Conservation (phyloP, 1,140 invertebrate genomes). For the Cydia strobilella region DNA sequence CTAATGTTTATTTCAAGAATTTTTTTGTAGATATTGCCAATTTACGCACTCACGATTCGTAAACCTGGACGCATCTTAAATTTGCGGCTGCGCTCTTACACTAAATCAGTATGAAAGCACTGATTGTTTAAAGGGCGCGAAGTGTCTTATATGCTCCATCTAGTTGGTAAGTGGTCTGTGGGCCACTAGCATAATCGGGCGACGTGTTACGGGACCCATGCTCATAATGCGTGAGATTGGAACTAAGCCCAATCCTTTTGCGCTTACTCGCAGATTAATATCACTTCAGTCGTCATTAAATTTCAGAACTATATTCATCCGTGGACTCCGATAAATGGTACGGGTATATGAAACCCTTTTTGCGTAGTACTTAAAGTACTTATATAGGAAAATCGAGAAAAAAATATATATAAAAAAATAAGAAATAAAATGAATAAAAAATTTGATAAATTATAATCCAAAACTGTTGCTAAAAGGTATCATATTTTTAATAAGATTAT, state of each 20-base stretch:
- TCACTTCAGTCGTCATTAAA: conserved; percentile 47
- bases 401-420: too few species aligned
- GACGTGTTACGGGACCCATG: conserved; percentile 40
- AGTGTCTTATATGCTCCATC: background rate
- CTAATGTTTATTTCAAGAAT: too few species aligned
- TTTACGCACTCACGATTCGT: too few species aligned
- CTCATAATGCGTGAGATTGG: conserved; percentile 60
- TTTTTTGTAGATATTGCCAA: too few species aligned
- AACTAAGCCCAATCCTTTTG: conserved; percentile 58
- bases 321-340: background rate
- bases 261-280: conserved; percentile 57
- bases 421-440: too few species aligned
- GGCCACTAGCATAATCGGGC: conserved; percentile 12
- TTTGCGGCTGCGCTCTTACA: too few species aligned
- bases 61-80: too few species aligned
- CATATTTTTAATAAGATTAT: too few species aligned
- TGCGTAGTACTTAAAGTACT: background rate
- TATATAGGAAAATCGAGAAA: too few species aligned
- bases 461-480: too few species aligned
- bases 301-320: conserved; percentile 35
- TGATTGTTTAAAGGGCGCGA: background rate
- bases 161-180: background rate
- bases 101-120: too few species aligned
- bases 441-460: too few species aligned
- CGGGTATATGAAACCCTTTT: background rate